These are phyloP conservation scores for Lutjanus campechanus DNA, from an alignment of 2,797 vertebrate species.

Conservation along the genomic window DNA sequence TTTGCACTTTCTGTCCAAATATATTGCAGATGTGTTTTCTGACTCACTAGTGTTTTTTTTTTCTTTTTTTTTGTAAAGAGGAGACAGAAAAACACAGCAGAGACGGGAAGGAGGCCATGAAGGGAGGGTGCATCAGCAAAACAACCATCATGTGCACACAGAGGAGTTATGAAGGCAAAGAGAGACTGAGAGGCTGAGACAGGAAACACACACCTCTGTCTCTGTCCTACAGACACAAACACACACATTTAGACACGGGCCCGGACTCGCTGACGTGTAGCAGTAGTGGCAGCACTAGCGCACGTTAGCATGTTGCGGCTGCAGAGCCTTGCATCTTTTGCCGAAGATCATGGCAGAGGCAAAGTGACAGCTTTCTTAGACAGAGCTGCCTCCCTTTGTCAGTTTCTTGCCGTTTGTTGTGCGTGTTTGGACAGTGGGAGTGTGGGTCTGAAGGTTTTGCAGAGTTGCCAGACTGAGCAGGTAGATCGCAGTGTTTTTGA, in stretches of 20 bases:
- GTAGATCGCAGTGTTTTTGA: conserved; percentile 43
- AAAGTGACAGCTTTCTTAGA: conserved; percentile 80
- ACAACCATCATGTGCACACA: conserved; percentile 43
- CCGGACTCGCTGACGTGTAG: conserved; percentile 66
- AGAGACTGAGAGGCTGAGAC: conserved; percentile 56
- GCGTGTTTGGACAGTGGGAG: conserved; percentile 44
- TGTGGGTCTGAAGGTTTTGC: conserved; percentile 48
- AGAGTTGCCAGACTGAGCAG: conserved; percentile 58
- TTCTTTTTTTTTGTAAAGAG: conserved; percentile 1
- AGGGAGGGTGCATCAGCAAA: conserved; percentile 49
- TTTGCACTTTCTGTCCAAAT: conserved; percentile 42
- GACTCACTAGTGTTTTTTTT: conserved; percentile 8
- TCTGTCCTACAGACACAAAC: conserved; percentile 12
- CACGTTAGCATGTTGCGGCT: conserved; percentile 73
- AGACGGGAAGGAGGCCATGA: not conserved
- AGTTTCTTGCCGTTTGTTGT: conserved; percentile 65
- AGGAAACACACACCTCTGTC: conserved; percentile 48
- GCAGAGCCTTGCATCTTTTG: conserved; percentile 71
- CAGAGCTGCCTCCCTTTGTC: conserved; percentile 67
- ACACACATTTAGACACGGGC: conserved; percentile 23
- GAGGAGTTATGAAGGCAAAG: conserved; percentile 15
- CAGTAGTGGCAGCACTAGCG: conserved; percentile 74
- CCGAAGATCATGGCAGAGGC: conserved; percentile 46
- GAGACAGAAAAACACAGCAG: conserved; percentile 20
- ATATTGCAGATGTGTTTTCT: conserved; percentile 47